Conservation (phyloP, 1,140 invertebrate species). For the Procambarus clarkii region DNA sequence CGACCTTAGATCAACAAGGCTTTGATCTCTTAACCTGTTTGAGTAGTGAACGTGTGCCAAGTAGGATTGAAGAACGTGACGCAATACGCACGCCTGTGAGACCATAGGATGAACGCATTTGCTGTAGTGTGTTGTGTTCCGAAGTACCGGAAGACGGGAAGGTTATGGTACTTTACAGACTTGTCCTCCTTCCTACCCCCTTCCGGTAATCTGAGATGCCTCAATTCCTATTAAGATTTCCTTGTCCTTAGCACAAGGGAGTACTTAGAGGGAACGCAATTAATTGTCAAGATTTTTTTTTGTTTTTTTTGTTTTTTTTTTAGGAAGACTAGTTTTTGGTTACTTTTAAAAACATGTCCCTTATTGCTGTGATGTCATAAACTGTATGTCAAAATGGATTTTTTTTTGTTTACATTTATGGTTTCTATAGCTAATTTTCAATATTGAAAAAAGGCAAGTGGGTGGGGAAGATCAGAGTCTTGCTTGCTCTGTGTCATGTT, state of each 20-base stretch:
- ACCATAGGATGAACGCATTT: neutral
- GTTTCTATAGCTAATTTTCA: no score
- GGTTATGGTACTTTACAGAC: neutral
- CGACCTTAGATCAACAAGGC: neutral
- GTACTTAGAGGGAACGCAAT: neutral
- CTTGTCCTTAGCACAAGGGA: neutral
- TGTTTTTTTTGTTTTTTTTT: neutral
- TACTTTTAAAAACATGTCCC: neutral
- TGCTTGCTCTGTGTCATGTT: neutral
- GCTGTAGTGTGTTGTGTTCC: neutral
- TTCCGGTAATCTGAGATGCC: neutral
- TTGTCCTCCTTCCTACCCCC: neutral
- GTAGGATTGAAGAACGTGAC: neutral
- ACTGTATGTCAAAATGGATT: neutral
- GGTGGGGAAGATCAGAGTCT: neutral
- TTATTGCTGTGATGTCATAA: constrained; percentile 12
- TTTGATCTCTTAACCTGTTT: neutral
- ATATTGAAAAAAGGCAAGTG: neutral
- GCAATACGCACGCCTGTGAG: neutral
- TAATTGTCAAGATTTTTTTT: neutral
- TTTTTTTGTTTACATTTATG: neutral
- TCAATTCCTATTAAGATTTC: neutral
- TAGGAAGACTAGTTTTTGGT: no score
- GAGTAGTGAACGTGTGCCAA: neutral
- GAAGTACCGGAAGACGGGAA: neutral